A percentile compares a stretch with the other conserved stretches of the same genome.
These are phyloP conservation scores for Spea multiplicata DNA, from an alignment of 2,113 vertebrate species.

Conservation along the genomic window DNA sequence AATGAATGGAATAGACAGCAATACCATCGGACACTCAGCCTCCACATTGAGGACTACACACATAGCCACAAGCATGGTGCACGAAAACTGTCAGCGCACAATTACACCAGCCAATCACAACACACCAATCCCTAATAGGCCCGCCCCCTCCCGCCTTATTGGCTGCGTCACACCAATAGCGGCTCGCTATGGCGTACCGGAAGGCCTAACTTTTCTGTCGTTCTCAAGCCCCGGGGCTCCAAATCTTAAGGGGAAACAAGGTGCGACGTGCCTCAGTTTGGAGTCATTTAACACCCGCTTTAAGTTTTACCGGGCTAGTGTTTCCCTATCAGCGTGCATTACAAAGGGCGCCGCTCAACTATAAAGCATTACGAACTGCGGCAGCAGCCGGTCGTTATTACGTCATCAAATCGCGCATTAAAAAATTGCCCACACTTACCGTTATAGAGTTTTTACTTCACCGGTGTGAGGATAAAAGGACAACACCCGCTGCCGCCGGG, in stretches of 20 bases:
- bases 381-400: slow-evolving; percentile 70
- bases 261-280: background rate
- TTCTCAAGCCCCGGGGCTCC: background rate
- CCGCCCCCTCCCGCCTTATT: slow-evolving; percentile 19
- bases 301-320: background rate
- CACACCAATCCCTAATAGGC: background rate
- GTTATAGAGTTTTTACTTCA: background rate
- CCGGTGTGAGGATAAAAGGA: background rate
- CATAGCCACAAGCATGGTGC: too few species aligned
- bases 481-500: background rate
- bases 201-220: slow-evolving; percentile 28
- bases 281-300: background rate
- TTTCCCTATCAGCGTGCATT: background rate
- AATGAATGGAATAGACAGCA: too few species aligned
- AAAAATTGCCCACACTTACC: slow-evolving; percentile 13
- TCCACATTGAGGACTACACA: too few species aligned
- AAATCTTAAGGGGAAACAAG: background rate
- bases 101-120: background rate
- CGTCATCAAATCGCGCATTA: slow-evolving; percentile 87
- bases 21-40: too few species aligned
- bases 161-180: slow-evolving; percentile 1
- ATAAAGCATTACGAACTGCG: rapidly evolving
- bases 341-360: background rate
- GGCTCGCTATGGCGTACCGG: slow-evolving; percentile 1
- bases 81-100: too few species aligned